Base-by-base conservation (phyloP, 2,113 vertebrate genomes). In the Paedocypris sp. region DNA sequence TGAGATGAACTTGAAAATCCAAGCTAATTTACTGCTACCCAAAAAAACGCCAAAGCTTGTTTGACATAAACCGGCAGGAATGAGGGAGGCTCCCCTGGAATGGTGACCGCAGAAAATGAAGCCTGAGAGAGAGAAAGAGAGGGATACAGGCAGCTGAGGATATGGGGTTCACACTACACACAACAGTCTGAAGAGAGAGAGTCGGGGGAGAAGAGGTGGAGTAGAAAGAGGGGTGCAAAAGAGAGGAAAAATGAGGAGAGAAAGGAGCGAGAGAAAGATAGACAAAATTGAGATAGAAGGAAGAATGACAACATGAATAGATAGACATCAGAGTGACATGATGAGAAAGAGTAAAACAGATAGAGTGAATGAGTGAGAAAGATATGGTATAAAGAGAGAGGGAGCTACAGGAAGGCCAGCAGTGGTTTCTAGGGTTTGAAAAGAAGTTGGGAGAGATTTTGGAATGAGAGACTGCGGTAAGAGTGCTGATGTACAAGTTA, bases 31-130 rank as follows among this genome's bases (percentile, higher is more conserved):
- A 36, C 51, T 46, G 61, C 50, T 45, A 25, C 33, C 50, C 61
- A 63, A 41, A 50, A 53, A 41, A 53, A 41, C 42, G 15, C 49
- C 39, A 26, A 32, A 46, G 18, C 49, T 25, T 26, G 50, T 46
- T 63, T 53, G 54, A 58, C 54, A 58, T 53, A 33, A 53, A 53
- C 25, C 60, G 41, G 13, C 49, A 63, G 50, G 61, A 54, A 63
- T 53, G 61, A 54, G 49, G 61, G 61, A 63, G 61, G 61, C 16
- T 63, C 60, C 60, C 31, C 48, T 45, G 59, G 46, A 62, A 50
- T 50, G 59, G 36, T 32, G 48, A 45, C 61, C 50, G 28, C 49
- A 25, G 28, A 53, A 52, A 45, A 54, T 42, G 19, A 33, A 36
- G 61, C 25, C 39, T 58, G 54, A 25, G 38, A 63, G 29, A 51